These are phyloP conservation scores for Carollia perspicillata DNA, from an alignment of 2,113 vertebrate species.

Conservation along the genomic window DNA sequence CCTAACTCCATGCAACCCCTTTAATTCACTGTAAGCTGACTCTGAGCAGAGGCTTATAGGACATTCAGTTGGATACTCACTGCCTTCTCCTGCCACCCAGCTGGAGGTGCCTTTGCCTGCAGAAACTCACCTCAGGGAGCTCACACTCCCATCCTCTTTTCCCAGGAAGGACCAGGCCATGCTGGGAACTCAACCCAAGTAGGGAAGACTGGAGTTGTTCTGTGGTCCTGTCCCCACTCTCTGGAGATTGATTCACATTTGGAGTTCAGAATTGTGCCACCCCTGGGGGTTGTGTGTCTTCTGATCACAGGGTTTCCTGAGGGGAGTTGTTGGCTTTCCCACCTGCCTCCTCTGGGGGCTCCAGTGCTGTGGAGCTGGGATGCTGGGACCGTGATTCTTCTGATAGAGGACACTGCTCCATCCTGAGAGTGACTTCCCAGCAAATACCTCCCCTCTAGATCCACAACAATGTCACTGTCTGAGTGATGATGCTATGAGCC, in stretches of 20 bases:
- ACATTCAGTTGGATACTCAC: background rate
- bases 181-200: rapidly evolving
- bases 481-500: no score
- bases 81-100: rapidly evolving
- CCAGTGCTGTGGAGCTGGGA: background rate
- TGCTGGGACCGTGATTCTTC: background rate
- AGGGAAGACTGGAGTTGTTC: background rate
- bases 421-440: no score
- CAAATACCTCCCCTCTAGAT: background rate
- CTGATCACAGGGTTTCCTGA: background rate
- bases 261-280: background rate
- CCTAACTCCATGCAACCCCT: background rate
- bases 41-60: background rate
- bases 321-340: background rate
- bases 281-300: background rate
- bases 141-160: background rate
- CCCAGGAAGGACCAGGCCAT: background rate
- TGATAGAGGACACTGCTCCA: background rate
- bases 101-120: background rate
- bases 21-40: rapidly evolving
- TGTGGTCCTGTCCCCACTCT: background rate
- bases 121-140: background rate
- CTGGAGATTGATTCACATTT: background rate
- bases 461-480: background rate
- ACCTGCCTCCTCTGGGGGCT: background rate